Evolutionary conservation across 1,140 invertebrate genomes (phyloP).

Genomic region (Orchesella cincta): DNA sequence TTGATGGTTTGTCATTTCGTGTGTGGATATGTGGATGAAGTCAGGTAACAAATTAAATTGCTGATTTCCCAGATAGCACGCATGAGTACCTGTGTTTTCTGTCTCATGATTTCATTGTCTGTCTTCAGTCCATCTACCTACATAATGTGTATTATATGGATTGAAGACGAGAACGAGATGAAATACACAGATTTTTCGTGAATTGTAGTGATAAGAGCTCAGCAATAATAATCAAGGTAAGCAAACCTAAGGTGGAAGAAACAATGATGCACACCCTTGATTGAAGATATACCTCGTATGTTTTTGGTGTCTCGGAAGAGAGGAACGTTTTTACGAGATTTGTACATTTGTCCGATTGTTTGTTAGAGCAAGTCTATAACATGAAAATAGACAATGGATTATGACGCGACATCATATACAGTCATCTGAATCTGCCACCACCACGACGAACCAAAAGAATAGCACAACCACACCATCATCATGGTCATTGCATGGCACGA

Average conservation of each 20-base stretch:
- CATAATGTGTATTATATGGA: background rate
- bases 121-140: background rate
- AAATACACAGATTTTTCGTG: background rate
- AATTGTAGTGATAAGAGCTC: too few relatives aligned
- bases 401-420: too few relatives aligned
- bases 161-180: background rate
- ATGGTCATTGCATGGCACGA: background rate
- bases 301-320: too few relatives aligned
- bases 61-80: background rate
- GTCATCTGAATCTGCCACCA: too few relatives aligned
- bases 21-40: background rate
- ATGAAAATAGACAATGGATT: too few relatives aligned
- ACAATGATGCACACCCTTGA: constrained; percentile 24
- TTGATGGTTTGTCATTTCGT: too few relatives aligned
- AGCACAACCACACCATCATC: too few relatives aligned
- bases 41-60: constrained; percentile 6
- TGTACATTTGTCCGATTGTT: too few relatives aligned
- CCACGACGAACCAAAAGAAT: too few relatives aligned
- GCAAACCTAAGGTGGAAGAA: background rate
- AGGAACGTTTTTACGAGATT: too few relatives aligned
- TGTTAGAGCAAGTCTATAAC: too few relatives aligned
- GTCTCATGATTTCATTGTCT: constrained; percentile 13
- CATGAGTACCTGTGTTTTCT: constrained; percentile 4
- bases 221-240: background rate
- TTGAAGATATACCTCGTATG: constrained; percentile 18